Conservation (phyloP, 2,888 invertebrate genomes). For the Xylota segnis region DNA sequence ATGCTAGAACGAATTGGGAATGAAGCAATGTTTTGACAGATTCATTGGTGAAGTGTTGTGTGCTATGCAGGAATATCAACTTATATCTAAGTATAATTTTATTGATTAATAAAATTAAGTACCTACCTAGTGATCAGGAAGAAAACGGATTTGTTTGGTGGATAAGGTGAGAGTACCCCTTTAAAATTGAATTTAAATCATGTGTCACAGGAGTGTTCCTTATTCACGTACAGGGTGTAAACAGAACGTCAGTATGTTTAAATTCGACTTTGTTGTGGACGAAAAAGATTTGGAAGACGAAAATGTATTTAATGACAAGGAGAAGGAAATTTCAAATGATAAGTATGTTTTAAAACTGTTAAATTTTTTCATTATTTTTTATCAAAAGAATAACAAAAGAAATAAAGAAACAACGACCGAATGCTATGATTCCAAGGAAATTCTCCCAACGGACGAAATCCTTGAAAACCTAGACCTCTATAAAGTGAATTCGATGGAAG, state of each 20-base stretch:
- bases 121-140: too few relatives aligned
- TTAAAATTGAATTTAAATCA: not conserved
- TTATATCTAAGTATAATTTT: too few relatives aligned
- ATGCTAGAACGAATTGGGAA: conserved; percentile 11
- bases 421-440: conserved; percentile 81
- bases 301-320: conserved; percentile 45
- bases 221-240: conserved; percentile 51
- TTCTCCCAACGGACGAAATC: conserved; percentile 75
- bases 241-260: conserved; percentile 79
- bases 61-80: not conserved
- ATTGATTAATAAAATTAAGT: too few relatives aligned
- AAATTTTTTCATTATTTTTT: not conserved
- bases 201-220: not conserved
- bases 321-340: not conserved
- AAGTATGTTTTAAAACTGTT: conserved; percentile 36
- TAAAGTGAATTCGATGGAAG: conserved; percentile 79
- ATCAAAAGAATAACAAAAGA: conserved; percentile 10
- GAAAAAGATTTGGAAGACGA: conserved; percentile 62
- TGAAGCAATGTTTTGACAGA: conserved; percentile 23
- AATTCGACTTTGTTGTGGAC: conserved; percentile 82
- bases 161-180: not conserved
- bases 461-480: conserved; percentile 80
- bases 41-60: not conserved
- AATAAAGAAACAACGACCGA: conserved; percentile 17
- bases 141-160: not conserved